Base-by-base conservation (phyloP, 2,113 vertebrate species). In the Zosterops japonicus region DNA sequence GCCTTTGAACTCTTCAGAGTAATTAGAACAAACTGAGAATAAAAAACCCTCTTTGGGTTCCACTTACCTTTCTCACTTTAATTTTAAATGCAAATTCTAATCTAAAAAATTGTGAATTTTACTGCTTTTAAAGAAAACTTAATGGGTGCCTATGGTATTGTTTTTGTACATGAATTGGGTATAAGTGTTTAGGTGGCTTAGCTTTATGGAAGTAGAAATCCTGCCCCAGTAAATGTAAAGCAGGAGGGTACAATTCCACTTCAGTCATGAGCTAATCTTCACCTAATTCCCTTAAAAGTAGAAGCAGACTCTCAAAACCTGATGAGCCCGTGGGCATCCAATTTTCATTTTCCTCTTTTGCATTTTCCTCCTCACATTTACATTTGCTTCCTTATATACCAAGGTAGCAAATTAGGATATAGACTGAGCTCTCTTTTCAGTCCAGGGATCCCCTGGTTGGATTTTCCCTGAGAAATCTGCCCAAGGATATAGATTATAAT, bases 251-350 rank as follows among this genome's bases (percentile, higher is more conserved):
- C 31, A 77, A 52, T 88, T 87, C 39, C 46, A 44, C 35, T 93
- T 80, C 27, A 92, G 79, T 60, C 44, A 49, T 60, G 85, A 74
- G 44, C 63, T 86, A 81, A 90, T 93, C 76, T 93, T 86, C 52
- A 86, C 56, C 28, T 95, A 88, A 96, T 95, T 95, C 67, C 64
- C 50, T 64, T 64, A 75, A 83, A 60, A 90, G 24, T 67, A 90
- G 78, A 83, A 86, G 27, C 39, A 87, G 83, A 44, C 49, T 64
- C 71, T 93, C 50, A 68, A 89, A 91, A 56, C 72, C 41, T 90
- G 69, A 81, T 44, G 85, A 94, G 41, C 72, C 87, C 0, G 0
- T 53, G 68, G 90, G 64, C 64, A 83, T 89, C 89, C 55, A 31
- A 68, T 90, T 96, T 90, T 92, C 21, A 23, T 89, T 95, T 94